These are phyloP conservation scores for Delichon dasypus DNA, from an alignment of 2,797 vertebrate genomes.

Conservation along the genomic window DNA sequence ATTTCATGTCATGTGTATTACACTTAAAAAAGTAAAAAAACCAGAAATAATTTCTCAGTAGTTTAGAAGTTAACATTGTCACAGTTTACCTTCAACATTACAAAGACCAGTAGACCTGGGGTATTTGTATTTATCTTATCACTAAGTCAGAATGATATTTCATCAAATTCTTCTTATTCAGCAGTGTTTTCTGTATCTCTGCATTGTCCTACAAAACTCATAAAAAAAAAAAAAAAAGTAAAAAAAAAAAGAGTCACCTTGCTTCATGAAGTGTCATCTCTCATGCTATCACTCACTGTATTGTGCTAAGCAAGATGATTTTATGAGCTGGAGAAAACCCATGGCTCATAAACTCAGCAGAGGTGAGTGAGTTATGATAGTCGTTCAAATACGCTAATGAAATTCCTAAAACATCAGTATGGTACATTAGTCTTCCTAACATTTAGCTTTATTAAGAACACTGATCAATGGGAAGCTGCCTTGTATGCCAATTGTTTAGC, in stretches of 20 bases:
- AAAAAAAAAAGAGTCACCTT: slow-evolving; percentile 70
- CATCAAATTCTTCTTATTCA: neutral
- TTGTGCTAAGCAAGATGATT: slow-evolving; percentile 71
- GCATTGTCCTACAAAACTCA: neutral
- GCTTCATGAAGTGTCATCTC: slow-evolving; percentile 59
- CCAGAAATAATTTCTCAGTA: neutral
- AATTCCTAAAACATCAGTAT: slow-evolving; percentile 78
- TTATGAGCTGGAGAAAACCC: slow-evolving; percentile 74
- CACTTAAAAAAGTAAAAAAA: neutral
- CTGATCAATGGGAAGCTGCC: slow-evolving; percentile 69
- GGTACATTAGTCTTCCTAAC: slow-evolving; percentile 80
- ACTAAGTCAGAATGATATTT: neutral
- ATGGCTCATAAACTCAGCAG: slow-evolving; percentile 77
- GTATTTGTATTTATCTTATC: neutral
- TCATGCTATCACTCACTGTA: slow-evolving; percentile 66
- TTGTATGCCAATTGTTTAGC: slow-evolving; percentile 64
- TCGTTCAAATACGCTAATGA: slow-evolving; percentile 73
- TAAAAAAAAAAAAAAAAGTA: too few species aligned
- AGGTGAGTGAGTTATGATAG: slow-evolving; percentile 78
- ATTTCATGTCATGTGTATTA: neutral
- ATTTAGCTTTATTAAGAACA: slow-evolving; percentile 77
- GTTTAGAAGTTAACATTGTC: neutral
- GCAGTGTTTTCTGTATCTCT: slow-evolving; percentile 30
- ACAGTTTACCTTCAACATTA: neutral
- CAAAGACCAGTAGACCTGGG: neutral